A percentile compares a stretch with the other conserved stretches of the same genome.
These are phyloP conservation scores for Calephelis perditalis DNA, from an alignment of 2,888 invertebrate species.

Conservation along the genomic window DNA sequence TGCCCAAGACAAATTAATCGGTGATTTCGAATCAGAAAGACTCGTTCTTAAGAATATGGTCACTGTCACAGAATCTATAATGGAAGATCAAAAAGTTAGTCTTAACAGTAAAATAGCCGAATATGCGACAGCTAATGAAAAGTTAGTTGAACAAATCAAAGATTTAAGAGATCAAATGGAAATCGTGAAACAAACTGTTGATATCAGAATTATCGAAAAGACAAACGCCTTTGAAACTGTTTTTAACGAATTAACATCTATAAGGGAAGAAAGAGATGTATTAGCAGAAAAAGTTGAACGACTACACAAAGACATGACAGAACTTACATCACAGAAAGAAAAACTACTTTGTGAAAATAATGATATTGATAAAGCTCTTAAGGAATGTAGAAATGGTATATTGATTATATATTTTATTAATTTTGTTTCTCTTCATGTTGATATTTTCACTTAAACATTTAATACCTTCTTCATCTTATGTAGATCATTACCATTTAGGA, in stretches of 20 bases:
- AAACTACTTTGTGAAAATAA: constrained; percentile 21
- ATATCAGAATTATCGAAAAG: constrained; percentile 36
- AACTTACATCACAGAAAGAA: constrained; percentile 18
- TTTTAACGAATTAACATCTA: constrained; percentile 31
- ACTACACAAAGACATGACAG: constrained; percentile 15
- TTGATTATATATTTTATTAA: constrained; percentile 5
- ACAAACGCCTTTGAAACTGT: constrained; percentile 31
- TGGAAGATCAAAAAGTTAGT: constrained; percentile 51
- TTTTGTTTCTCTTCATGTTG: background rate
- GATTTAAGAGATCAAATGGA: constrained; percentile 32
- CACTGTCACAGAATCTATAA: constrained; percentile 53
- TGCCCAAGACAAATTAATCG: constrained; percentile 46
- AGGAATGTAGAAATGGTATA: constrained; percentile 39
- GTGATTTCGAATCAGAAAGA: constrained; percentile 53
- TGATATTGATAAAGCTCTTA: constrained; percentile 18
- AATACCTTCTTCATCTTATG: too few relatives aligned
- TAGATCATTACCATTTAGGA: too few relatives aligned
- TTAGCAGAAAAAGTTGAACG: constrained; percentile 16
- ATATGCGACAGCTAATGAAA: constrained; percentile 39
- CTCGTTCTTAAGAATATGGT: constrained; percentile 54
- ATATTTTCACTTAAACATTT: too few relatives aligned
- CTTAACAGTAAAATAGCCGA: constrained; percentile 42
- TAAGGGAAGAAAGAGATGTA: constrained; percentile 26
- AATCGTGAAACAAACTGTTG: constrained; percentile 30
- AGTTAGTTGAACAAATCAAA: constrained; percentile 38